phyloP scores from a whole-genome alignment of 1,140 invertebrate genomes.

The Pachypeltis micranthus region DNA sequence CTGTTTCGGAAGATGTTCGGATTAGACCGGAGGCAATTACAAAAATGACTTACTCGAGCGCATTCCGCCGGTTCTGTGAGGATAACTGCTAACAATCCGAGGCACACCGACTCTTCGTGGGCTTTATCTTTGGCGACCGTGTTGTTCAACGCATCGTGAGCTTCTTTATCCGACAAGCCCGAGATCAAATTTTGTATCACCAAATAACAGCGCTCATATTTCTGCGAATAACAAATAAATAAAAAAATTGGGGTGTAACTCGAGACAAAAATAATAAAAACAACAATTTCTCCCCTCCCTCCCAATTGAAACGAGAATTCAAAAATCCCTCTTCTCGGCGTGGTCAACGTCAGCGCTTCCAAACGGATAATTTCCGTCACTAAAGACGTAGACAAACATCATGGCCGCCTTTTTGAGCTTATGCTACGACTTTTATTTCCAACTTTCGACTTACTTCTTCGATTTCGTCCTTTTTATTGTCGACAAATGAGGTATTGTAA shows the following conservation, averaged over 20 bases:
- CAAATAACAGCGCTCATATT: constrained; percentile 71
- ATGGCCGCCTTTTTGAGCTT: constrained; percentile 39
- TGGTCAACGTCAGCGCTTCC: constrained; percentile 18
- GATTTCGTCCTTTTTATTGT: constrained; percentile 63
- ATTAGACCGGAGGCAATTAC: too few relatives aligned
- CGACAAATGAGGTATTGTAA: constrained; percentile 51
- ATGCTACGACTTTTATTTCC: constrained; percentile 39
- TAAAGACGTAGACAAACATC: constrained; percentile 13
- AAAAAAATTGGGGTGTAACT: background rate
- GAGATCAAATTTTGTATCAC: constrained; percentile 61
- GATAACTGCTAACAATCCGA: constrained; percentile 79
- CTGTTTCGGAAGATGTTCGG: too few relatives aligned
- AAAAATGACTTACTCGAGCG: constrained; percentile 44
- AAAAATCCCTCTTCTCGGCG: constrained; percentile 3
- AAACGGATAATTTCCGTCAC: constrained; percentile 30
- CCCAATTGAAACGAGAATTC: background rate
- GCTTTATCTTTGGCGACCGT: constrained; percentile 76
- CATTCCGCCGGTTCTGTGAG: constrained; percentile 75
- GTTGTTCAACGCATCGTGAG: constrained; percentile 79
- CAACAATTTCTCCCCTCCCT: background rate
- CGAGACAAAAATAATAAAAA: background rate
- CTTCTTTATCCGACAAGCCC: constrained; percentile 83
- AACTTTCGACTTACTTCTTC: constrained; percentile 58
- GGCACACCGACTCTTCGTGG: constrained; percentile 78
- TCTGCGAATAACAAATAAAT: constrained; percentile 51